Base-by-base conservation (phyloP, 2,113 vertebrate species). In the Plecturocebus donacophilus region DNA sequence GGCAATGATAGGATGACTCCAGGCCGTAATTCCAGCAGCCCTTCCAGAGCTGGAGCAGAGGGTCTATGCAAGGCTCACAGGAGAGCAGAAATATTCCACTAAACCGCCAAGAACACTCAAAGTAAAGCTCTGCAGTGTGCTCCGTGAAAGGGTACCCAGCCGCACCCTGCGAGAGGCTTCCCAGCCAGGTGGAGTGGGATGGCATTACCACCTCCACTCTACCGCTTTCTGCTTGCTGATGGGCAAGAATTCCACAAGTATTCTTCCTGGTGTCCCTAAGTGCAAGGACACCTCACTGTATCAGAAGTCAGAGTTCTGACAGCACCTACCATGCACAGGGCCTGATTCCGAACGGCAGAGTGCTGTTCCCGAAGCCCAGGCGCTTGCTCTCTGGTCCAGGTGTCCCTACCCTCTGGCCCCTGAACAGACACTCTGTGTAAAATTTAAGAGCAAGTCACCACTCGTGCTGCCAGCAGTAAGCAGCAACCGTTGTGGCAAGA, bases 321-420 rank as follows among this genome's bases (percentile, higher is more conserved):
- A 14, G 54, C 19, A 5, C 42, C 21, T 16, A 0, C 73, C 32
- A 25, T 38, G 40, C 61, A n/a, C 3, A 0, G 10, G 6, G 16
- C 66, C 91, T 83, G 68, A 30, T 85, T 80, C 70, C 11, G 32
- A 91, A 89, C 30, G 6, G 58, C 2, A 0, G 2, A 0, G 1
- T 45, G 58, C 13, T 11, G 47, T 27, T 71, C 54, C 47, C 12
- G 1, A 40, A 83, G 68, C 61, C 45, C 38, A 21, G 19, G 64
- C 42, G 3, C 56, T 84, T 42, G 19, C 64, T 86, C 71, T 47
- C 61, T 73, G 89, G 86, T 66, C 82, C 77, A 93, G 79, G 35
- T 49, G 87, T 84, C 47, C n/a, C 94, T 47, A 6, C 35, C 66
- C 14, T 2, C n/a, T 7, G 49, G 71, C 35, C 64, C 64, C 88